Percentiles rank a stretch among this genome's conserved stretches.
phyloP scores from a whole-genome alignment of 2,113 vertebrate species.

The Catharus minimus region DNA sequence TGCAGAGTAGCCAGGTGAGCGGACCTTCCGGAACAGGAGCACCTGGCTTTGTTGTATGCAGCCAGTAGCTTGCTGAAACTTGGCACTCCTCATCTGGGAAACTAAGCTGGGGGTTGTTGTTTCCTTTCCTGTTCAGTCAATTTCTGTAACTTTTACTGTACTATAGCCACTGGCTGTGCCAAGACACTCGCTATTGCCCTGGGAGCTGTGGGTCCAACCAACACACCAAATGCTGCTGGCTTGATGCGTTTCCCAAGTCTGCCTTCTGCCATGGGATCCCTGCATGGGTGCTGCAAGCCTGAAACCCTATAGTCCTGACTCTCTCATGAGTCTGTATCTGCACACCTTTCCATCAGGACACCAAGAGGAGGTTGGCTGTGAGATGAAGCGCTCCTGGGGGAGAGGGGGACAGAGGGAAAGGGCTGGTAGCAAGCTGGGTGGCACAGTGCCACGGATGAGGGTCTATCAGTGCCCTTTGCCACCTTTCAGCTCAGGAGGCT shows the following conservation, averaged over 20 bases:
- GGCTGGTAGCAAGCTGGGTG: neutral
- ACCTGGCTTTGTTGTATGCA: fast-evolving
- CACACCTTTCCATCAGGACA: neutral
- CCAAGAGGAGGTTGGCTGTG: neutral
- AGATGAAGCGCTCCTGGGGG: fast-evolving
- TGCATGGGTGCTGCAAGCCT: neutral
- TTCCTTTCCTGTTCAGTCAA: neutral
- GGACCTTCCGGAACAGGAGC: fast-evolving
- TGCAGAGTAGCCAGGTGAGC: neutral
- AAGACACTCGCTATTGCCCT: neutral
- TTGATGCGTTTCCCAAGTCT: fast-evolving
- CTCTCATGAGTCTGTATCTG: fast-evolving
- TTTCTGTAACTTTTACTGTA: neutral
- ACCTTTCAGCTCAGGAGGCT: neutral
- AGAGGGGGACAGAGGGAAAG: neutral
- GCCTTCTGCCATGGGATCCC: neutral
- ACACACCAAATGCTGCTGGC: neutral
- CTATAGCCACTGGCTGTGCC: neutral
- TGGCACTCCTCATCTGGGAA: neutral
- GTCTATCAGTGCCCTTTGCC: neutral
- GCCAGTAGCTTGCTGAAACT: neutral
- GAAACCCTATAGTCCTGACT: neutral
- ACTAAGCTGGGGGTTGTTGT: neutral
- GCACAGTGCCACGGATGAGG: neutral
- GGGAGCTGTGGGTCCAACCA: neutral